Percentiles rank a stretch among this genome's conserved stretches.
phyloP scores from a whole-genome alignment of 2,888 invertebrate genomes.

The Lampropteryx suffumata region DNA sequence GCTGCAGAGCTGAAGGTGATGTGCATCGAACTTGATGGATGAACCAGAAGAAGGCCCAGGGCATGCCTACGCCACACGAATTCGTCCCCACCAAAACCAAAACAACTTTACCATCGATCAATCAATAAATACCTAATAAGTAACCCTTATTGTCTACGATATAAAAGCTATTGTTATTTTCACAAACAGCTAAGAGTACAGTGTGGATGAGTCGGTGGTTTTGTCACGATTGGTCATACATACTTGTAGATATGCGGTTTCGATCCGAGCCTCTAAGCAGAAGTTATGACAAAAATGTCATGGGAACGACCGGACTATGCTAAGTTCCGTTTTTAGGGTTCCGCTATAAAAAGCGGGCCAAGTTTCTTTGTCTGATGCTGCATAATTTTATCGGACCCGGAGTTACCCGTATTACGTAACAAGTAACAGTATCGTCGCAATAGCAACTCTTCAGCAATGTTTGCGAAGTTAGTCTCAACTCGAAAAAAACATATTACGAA shows the following conservation, averaged over 20 bases:
- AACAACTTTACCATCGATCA: constrained; percentile 38
- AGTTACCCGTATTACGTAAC: too few species aligned
- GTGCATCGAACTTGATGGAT: constrained; percentile 79
- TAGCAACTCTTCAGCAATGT: too few species aligned
- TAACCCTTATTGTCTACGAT: constrained; percentile 31
- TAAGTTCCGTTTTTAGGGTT: constrained; percentile 39
- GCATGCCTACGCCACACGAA: constrained; percentile 67
- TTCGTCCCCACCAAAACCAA: constrained; percentile 57
- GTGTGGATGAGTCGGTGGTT: constrained; percentile 74
- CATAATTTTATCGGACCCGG: constrained; percentile 20
- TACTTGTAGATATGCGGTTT: constrained; percentile 74
- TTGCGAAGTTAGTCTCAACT: too few species aligned
- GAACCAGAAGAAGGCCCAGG: constrained; percentile 67
- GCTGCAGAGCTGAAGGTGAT: constrained; percentile 75
- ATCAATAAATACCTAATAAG: constrained; percentile 19
- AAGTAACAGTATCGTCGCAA: too few species aligned
- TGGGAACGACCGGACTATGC: constrained; percentile 65
- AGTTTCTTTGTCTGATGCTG: constrained; percentile 17
- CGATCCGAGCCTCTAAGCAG: constrained; percentile 50
- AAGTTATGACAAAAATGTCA: constrained; percentile 76
- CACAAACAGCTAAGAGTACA: constrained; percentile 35
- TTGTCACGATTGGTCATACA: constrained; percentile 82
- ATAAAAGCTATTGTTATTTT: constrained; percentile 45
- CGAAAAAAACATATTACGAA: too few species aligned
- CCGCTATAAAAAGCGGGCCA: constrained; percentile 20